These are phyloP conservation scores for Mesodorylaimus sp. DNA, from an alignment of 2,888 invertebrate species.

Conservation along the genomic window DNA sequence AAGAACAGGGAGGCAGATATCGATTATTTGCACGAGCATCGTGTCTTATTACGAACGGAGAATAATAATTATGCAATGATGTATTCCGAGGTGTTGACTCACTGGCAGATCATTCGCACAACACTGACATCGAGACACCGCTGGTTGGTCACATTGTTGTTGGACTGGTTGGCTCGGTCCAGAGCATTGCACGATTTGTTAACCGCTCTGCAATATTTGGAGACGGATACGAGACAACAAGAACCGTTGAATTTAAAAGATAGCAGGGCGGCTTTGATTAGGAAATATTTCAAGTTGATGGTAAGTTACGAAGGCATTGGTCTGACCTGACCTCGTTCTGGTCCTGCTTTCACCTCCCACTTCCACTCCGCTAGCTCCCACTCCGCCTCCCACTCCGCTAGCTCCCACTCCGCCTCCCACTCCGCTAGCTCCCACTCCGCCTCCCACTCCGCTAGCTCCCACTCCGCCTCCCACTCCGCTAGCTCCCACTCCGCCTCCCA, in stretches of 20 bases:
- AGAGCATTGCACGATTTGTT: not conserved
- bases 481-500: too few relatives aligned
- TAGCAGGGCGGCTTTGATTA: not conserved
- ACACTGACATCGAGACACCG: not conserved
- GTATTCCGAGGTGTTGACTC: too few relatives aligned
- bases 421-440: too few relatives aligned
- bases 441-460: too few relatives aligned
- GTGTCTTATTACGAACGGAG: not conserved
- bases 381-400: too few relatives aligned
- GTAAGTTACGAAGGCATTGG: not conserved
- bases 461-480: too few relatives aligned
- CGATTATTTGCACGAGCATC: not conserved
- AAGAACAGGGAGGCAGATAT: too few relatives aligned
- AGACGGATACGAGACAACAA: not conserved
- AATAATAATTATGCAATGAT: not conserved
- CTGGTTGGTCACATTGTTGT: not conserved
- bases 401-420: too few relatives aligned
- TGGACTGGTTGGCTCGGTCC: not conserved
- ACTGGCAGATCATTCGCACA: not conserved
- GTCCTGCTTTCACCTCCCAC: too few relatives aligned
- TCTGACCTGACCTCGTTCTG: too few relatives aligned
- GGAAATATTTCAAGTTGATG: not conserved
- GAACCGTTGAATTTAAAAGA: not conserved
- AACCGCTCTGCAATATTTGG: constrained; percentile 1
- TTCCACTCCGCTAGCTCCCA: too few relatives aligned